phyloP scores from a whole-genome alignment of 2,888 invertebrate species.

The Protodeltote pygarga region DNA sequence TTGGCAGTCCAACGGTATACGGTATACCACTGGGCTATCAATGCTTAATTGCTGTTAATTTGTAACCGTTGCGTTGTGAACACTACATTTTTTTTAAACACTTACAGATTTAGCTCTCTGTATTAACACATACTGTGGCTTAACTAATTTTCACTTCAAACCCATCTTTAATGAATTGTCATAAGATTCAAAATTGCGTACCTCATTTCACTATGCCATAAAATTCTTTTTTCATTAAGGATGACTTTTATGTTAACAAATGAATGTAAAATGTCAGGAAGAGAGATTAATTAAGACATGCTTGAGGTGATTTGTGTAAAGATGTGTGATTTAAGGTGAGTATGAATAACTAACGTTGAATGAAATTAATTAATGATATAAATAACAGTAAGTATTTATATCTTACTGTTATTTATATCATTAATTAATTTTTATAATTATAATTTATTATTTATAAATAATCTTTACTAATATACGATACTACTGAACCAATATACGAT shows the following conservation, averaged over 20 bases:
- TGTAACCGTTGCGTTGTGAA: too few relatives aligned
- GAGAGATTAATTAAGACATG: constrained; percentile 31
- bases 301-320: constrained; percentile 30
- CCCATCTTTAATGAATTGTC: background rate
- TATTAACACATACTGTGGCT: background rate
- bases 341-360: constrained; percentile 1
- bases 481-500: too few relatives aligned
- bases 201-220: constrained; percentile 7
- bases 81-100: too few relatives aligned
- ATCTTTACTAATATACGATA: too few relatives aligned
- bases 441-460: too few relatives aligned
- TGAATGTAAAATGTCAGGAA: constrained; percentile 30
- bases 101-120: too few relatives aligned
- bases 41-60: too few relatives aligned
- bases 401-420: constrained; percentile 6
- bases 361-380: background rate
- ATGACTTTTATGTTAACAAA: constrained; percentile 41
- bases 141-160: background rate
- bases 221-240: constrained; percentile 34
- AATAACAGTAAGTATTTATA: background rate
- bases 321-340: constrained; percentile 29
- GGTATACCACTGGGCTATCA: too few relatives aligned
- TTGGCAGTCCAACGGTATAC: too few relatives aligned
- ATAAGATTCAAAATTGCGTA: constrained; percentile 10
- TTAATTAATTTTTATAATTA: too few relatives aligned